Percentiles rank a stretch among this genome's conserved stretches.
phyloP scores from a whole-genome alignment of 2,113 vertebrate species.

The Equus przewalskii region DNA sequence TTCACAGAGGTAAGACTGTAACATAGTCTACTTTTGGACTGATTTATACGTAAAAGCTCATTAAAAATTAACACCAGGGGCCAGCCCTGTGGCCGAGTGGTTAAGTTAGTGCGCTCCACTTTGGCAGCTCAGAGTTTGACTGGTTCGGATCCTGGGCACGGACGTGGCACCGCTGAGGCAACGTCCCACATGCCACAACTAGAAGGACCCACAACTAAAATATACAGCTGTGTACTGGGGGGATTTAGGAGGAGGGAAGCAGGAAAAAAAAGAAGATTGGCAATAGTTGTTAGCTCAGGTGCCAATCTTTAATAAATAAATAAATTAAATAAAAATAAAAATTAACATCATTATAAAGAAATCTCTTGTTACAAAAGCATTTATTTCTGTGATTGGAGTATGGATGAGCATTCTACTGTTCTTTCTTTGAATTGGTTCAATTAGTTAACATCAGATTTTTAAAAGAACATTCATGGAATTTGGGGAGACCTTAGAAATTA shows the following conservation, averaged over 20 bases:
- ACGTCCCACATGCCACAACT: too few species aligned
- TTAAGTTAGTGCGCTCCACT: too few species aligned
- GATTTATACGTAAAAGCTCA: neutral
- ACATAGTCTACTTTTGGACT: neutral
- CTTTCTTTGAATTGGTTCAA: constrained; percentile 8
- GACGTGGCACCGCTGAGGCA: too few species aligned
- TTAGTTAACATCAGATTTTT: constrained; percentile 63
- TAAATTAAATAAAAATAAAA: neutral
- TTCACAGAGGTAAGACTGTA: constrained; percentile 96
- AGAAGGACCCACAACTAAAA: too few species aligned
- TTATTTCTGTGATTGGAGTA: constrained; percentile 6
- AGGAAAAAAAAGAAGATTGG: too few species aligned
- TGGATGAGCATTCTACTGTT: neutral
- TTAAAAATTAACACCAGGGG: constrained; percentile 15
- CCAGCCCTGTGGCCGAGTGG: too few species aligned
- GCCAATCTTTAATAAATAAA: too few species aligned
- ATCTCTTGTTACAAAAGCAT: neutral
- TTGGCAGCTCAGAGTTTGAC: too few species aligned
- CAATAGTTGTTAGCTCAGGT: too few species aligned
- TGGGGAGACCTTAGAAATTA: neutral
- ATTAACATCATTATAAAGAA: constrained; percentile 23
- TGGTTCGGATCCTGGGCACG: too few species aligned
- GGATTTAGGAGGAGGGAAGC: too few species aligned
- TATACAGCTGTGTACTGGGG: too few species aligned
- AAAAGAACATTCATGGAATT: constrained; percentile 56